A percentile compares a stretch with the other conserved stretches of the same genome.
Conservation (phyloP, 2,797 vertebrate species). For the Chaetophractus vellerosus region DNA sequence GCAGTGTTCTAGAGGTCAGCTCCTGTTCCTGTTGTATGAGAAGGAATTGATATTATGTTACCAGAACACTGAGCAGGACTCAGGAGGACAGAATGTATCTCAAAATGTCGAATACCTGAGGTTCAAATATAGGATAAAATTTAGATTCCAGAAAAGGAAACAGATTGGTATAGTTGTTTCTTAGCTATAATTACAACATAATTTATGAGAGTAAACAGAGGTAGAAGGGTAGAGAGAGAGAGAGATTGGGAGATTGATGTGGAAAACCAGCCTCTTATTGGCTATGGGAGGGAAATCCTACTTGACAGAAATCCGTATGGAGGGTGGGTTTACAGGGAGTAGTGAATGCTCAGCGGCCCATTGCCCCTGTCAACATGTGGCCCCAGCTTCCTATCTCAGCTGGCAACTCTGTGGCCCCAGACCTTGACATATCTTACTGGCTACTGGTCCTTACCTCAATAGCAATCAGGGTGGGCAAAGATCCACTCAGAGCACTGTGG, state of each 20-base stretch:
- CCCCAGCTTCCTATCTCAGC: background rate
- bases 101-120: background rate
- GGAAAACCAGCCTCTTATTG: background rate
- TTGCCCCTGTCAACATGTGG: background rate
- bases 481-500: background rate
- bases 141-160: background rate
- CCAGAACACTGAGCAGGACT: background rate
- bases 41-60: constrained; percentile 44
- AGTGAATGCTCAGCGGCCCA: background rate
- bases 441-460: background rate
- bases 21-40: background rate
- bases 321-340: background rate
- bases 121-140: background rate
- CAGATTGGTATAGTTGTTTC: background rate
- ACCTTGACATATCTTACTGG: background rate
- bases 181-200: background rate
- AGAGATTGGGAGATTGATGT: background rate
- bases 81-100: background rate
- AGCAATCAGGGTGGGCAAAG: background rate
- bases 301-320: background rate
- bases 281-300: background rate
- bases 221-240: background rate
- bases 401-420: background rate
- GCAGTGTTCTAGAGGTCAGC: background rate
- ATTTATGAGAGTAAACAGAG: background rate